Base-by-base conservation (phyloP, 2,113 vertebrate genomes). In the Hymenochirus boettgeri region DNA sequence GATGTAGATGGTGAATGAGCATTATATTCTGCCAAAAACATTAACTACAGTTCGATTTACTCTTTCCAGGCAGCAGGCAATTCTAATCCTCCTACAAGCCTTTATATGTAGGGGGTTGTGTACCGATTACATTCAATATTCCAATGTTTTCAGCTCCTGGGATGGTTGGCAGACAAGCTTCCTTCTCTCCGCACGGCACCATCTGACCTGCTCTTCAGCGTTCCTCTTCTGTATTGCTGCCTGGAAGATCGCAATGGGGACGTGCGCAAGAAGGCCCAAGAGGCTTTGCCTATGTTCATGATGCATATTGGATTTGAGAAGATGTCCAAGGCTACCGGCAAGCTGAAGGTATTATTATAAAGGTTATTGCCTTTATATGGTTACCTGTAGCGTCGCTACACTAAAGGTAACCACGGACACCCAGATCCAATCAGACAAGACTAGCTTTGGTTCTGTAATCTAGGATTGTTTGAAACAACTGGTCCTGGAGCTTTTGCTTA, bases 261-360 rank as follows among this genome's bases (percentile, higher is more conserved):
- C 1, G 96, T 99, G 46, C 85, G 96, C 37, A 98, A 98, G 79
- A 99, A 96, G 62, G 94, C 96, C 0, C 96, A 99, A 76, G 96
- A 98, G 46, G 94, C 93, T 3, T 76, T 99, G 62, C 95, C 96
- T 0, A 89, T 87, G 72, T 99, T 99, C 62, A 99, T 99, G 96
- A 99, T 99, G 94, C 96, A 99, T 71, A 85, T 99, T 63, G 86
- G 93, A 47, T 96, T 90, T 71, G 96, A 99, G 66, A 98, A 98
- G 75, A 99, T 99, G 96, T 78, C 63, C 71, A 99, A 97, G 77
- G 93, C 93, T 19, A 89, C 96, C 0, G 78, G 86, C 37, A 99
- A 96, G 76, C 87, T 98, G 45, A 99, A 99, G 88, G 96, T 99
- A 86, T n/a, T n/a, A n/a, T n/a, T n/a, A n/a, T n/a, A n/a, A n/a